Base-by-base conservation (phyloP, 2,888 invertebrate species). In the Drosophila demipolita region DNA sequence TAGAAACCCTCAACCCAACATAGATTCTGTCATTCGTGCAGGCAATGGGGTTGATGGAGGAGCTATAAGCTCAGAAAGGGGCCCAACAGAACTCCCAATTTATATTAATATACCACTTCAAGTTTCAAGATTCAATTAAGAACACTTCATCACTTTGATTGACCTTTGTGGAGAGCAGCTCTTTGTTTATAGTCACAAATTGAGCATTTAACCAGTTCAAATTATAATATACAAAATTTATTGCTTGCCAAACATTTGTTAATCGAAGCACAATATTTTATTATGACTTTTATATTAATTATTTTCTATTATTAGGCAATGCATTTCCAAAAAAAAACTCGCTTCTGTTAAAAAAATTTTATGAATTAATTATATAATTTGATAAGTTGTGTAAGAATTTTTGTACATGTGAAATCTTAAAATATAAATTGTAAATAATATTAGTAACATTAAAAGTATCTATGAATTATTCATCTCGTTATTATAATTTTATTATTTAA, bases 241-340 rank as follows among this genome's bases (percentile, higher is more conserved):
- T 26, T 54, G 32, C n/a, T 6, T 52, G 26, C 63, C n/a, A n/a
- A 71, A 59, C 54, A 49, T 58, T 62, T 58, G 66, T 20, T 53
- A 33, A 60, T 66, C 42, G 66, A 54, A 53, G 32, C 35, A 36
- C n/a, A 40, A 11, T 11, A 6, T 12, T n/a, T n/a, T 40, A 4
- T 40, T 3, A n/a, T n/a, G 11, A 2, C 9, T n/a, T 40, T n/a
- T n/a, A 5, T 5, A 11, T 11, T n/a, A 11, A 40, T 40, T 0
- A 11, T 42, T n/a, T n/a, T 8, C 8, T 38, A 4, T 17, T 17
- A 5, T 40, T 40, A n/a, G 9, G 9, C 9, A 40, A n/a, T 9
- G 9, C 4, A 17, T 38, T 17, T 36, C 5, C 0, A 36, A 38
- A 38, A 9, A 38, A n/a, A 40, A 17, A 17, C 0, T 9, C 0